These are phyloP conservation scores for Corythornis madagascariensis DNA, from an alignment of 2,113 vertebrate species.

Conservation along the genomic window DNA sequence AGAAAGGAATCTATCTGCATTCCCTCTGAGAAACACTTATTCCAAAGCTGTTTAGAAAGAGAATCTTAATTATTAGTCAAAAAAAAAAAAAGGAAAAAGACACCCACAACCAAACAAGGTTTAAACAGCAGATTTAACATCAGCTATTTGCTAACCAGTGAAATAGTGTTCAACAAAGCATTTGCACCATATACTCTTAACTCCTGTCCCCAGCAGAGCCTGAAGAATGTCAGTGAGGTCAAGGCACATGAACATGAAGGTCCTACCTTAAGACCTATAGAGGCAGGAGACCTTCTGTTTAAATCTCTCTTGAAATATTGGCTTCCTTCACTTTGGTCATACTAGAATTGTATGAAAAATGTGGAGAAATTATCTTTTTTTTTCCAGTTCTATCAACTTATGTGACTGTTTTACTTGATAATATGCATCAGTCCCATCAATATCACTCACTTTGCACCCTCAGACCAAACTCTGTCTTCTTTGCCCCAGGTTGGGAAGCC, in stretches of 20 bases:
- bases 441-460: background rate
- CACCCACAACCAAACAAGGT: background rate
- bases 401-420: background rate
- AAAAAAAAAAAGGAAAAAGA: background rate
- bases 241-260: background rate
- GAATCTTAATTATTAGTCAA: background rate
- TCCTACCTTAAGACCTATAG: background rate
- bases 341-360: background rate
- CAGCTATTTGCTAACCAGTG: background rate
- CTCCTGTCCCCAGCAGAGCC: background rate
- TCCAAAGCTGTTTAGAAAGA: background rate
- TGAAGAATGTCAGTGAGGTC: background rate
- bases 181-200: background rate
- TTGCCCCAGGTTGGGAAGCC: background rate
- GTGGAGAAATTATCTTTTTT: background rate
- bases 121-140: background rate
- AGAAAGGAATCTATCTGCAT: background rate
- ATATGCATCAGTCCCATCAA: background rate
- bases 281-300: background rate
- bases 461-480: background rate
- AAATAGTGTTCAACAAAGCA: background rate
- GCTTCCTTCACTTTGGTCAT: background rate
- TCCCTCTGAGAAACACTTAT: background rate
- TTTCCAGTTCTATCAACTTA: background rate
- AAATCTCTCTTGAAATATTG: background rate